Conservation (phyloP, 1,140 invertebrate species). For the Drosophila rufa region DNA sequence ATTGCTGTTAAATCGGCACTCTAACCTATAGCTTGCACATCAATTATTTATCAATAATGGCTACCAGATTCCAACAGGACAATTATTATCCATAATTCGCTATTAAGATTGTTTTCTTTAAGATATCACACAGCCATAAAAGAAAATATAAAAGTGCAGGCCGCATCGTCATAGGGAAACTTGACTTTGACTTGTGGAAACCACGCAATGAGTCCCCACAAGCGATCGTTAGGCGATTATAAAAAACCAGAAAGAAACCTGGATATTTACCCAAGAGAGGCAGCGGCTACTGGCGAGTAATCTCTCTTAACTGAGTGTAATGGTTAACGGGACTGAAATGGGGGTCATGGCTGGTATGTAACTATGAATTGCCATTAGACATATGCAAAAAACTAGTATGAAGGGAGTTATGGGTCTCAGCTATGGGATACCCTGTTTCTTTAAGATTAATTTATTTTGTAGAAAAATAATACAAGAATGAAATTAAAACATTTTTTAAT, state of each 20-base stretch:
- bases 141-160: constrained; percentile 16
- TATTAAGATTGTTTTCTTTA: not conserved
- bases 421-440: not conserved
- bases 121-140: constrained; percentile 6
- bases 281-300: not conserved
- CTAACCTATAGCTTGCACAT: not conserved
- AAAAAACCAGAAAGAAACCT: constrained; percentile 47
- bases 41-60: constrained; percentile 5
- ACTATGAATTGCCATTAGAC: constrained; percentile 1
- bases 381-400: not conserved
- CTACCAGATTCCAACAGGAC: not conserved
- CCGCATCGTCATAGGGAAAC: constrained; percentile 49
- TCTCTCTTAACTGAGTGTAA: constrained; percentile 10
- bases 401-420: not conserved
- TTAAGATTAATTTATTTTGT: not conserved
- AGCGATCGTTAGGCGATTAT: not conserved
- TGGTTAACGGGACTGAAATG: constrained; percentile 5
- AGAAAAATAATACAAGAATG: not conserved
- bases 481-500: no score
- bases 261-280: constrained; percentile 47
- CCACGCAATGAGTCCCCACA: constrained; percentile 36
- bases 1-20: constrained; percentile 7
- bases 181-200: constrained; percentile 47
- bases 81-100: not conserved
- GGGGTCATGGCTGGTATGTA: constrained; percentile 32